phyloP scores from a whole-genome alignment of 2,888 invertebrate genomes.

The Drosophila dives region DNA sequence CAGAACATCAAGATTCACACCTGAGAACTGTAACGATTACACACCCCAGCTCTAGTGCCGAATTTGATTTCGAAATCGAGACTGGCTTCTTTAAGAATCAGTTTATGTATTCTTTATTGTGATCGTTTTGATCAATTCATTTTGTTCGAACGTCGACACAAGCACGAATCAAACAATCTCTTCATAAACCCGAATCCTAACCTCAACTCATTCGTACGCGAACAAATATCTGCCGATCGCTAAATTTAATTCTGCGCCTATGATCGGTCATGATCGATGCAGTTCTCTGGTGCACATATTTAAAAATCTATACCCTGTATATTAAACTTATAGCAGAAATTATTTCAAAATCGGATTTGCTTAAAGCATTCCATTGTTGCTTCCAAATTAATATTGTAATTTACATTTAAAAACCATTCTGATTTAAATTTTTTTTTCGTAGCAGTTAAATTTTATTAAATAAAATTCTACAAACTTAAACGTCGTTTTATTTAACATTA shows the following conservation, averaged over 20 bases:
- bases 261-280: neutral
- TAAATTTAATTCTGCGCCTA: neutral
- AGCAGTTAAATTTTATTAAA: conserved; percentile 71
- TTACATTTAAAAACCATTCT: conserved; percentile 47
- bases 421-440: conserved; percentile 65
- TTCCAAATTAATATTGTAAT: conserved; percentile 38
- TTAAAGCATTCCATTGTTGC: conserved; percentile 23
- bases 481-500: neutral
- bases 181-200: neutral
- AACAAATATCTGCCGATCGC: neutral
- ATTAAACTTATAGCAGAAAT: conserved; percentile 35
- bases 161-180: neutral
- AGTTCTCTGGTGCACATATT: conserved; percentile 16
- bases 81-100: neutral
- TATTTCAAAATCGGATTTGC: conserved; percentile 20
- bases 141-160: neutral
- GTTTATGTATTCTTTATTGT: neutral
- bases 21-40: neutral
- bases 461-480: conserved; percentile 53
- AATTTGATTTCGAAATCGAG: neutral
- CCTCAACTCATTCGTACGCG: neutral
- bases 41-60: neutral
- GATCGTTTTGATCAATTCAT: neutral
- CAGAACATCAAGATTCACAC: conserved; percentile 7
- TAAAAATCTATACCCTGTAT: conserved; percentile 47